These are phyloP conservation scores for Caenorhabditis plicata DNA, from an alignment of 2,888 invertebrate species.

Conservation along the genomic window DNA sequence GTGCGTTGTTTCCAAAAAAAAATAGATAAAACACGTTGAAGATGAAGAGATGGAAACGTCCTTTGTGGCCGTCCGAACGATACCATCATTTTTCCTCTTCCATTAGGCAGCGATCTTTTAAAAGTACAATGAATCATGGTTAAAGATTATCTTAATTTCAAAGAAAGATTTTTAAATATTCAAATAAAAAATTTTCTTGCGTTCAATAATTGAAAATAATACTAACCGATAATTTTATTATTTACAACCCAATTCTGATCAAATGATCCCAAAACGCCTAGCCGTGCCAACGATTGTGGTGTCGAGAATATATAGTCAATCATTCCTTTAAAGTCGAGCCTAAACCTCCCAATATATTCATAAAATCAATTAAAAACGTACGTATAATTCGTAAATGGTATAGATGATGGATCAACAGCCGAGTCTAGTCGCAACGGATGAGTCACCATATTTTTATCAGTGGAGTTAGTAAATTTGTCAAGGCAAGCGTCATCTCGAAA, in stretches of 20 bases:
- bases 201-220: too few relatives aligned
- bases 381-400: conserved; percentile 99
- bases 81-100: too few relatives aligned
- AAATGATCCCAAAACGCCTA: conserved; percentile 86
- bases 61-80: too few relatives aligned
- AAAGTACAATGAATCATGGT: too few relatives aligned
- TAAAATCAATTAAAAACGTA: conserved; percentile 70
- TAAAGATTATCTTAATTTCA: too few relatives aligned
- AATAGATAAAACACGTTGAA: too few relatives aligned
- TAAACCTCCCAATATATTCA: conserved; percentile 67
- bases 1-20: too few relatives aligned
- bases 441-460: conserved; percentile 72
- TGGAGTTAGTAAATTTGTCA: conserved; percentile 41
- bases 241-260: conserved; percentile 86
- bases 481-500: conserved; percentile 69
- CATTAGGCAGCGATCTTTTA: too few relatives aligned
- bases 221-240: conserved; percentile 83
- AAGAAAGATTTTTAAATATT: too few relatives aligned
- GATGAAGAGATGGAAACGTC: too few relatives aligned
- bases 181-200: too few relatives aligned
- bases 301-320: conserved; percentile 99
- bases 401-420: conserved; percentile 90
- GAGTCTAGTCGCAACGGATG: conserved; percentile 94
- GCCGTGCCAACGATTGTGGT: conserved; percentile 87
- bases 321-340: conserved; percentile 97